Evolutionary conservation across 2,113 vertebrate genomes (phyloP).

Genomic region (Chionomys nivalis): DNA sequence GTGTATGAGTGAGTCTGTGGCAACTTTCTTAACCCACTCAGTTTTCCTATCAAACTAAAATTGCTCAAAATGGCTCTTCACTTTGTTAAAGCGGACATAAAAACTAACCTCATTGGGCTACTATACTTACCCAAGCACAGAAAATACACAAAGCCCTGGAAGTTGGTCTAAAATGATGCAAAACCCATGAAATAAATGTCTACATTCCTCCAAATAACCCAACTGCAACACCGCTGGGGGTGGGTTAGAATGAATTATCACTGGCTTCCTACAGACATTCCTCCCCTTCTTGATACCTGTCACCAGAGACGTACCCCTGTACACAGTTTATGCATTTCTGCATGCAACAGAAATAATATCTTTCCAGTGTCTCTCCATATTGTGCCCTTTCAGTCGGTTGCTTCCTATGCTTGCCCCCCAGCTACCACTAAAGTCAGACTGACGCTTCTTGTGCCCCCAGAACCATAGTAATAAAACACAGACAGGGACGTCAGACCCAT

Average conservation of each 20-base stretch:
- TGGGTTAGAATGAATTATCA: neutral
- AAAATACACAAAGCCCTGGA: neutral
- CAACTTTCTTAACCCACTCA: neutral
- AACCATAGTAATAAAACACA: neutral
- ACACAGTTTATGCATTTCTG: neutral
- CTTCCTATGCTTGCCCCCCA: neutral
- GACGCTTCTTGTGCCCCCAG: neutral
- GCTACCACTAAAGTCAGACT: neutral
- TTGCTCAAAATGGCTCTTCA: neutral
- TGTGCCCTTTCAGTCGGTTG: neutral
- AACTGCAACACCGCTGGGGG: neutral
- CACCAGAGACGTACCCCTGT: neutral
- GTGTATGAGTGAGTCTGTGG: neutral
- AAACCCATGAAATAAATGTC: neutral
- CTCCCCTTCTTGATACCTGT: neutral
- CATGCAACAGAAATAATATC: neutral
- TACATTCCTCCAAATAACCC: neutral
- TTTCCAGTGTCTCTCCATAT: neutral
- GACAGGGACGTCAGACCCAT: neutral
- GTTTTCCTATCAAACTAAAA: conserved; percentile 33
- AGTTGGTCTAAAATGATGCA: neutral
- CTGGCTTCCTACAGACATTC: neutral
- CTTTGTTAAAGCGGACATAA: neutral
- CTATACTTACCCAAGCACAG: neutral
- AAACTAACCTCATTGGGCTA: neutral